Base-by-base conservation (phyloP, 2,888 invertebrate genomes). In the Leptopilina drosophilae region DNA sequence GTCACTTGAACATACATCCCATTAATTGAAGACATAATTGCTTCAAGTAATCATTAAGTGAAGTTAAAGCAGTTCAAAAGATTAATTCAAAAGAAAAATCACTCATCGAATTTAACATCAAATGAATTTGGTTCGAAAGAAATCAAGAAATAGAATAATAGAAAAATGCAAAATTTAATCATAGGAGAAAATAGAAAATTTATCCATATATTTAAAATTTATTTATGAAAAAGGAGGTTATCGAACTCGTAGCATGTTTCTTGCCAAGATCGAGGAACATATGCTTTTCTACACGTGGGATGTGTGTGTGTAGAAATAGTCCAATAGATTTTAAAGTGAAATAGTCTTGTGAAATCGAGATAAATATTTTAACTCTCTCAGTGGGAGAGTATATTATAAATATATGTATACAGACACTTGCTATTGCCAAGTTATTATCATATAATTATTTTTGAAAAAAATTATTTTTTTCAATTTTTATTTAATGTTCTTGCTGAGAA, bases 201-300 rank as follows among this genome's bases (percentile, higher is more conserved):
- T 73, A 3, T 33, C n/a, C n/a, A 56, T 9, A 14, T 15, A 33
- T 56, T n/a, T 4, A 11, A 26, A 53, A 56, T 7, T 42, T 7
- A 20, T 67, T 46, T 73, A 26, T 73, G 73, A 26, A 73, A 56
- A 56, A 56, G 49, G 33, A 26, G 73, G 73, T 73, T 73, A 73
- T 56, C 56, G 73, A 73, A 73, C 73, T 73, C 73, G 53, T 56
- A 56, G 73, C 56, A 56, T 5, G 56, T 33, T 56, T n/a, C 12
- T 56, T 73, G 73, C 73, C 73, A 73, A 56, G 56, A 26, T 53
- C 53, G 73, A 73, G 8, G 8, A n/a, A 53, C 33, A 73, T 8
- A 14, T 33, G 33, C 33, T 33, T 33, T 53, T 56, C n/a, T 40
- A 73, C 73, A 56, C 56, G 56, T 53, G 73, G 56, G 26, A 33